Base-by-base conservation (phyloP, 2,113 vertebrate genomes). In the Platycercus adscitus region DNA sequence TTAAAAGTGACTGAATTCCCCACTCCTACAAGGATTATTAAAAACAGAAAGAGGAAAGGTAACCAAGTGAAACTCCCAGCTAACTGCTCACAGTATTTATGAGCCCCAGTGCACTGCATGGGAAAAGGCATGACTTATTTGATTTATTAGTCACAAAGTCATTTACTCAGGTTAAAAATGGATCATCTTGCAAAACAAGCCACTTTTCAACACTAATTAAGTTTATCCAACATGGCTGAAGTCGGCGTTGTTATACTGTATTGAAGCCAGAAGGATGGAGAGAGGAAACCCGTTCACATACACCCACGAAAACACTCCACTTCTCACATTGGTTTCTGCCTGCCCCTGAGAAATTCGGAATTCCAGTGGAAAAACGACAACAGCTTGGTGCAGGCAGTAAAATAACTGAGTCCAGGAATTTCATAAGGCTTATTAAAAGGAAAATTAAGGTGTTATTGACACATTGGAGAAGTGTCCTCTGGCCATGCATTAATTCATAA, bases 51-150 rank as follows among this genome's bases (percentile, higher is more conserved):
- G 96, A 88, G 81, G 92, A 96, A 97, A 98, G 93, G 92, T 96
- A 98, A 98, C 97, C 94, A 96, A 96, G 96, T 94, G 95, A 98
- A 98, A 97, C 95, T 78, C 63, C 80, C 92, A 71, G 81, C 44
- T 68, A 91, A 89, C 91, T 63, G 95, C 90, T 71, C 53, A 7
- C 53, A 33, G 92, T 93, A 91, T 97, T 98, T 97, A 97, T 88
- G 33, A 95, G 88, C 71, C 90, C n/a, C 37, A 44, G 79, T n/a
- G 43, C 39, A 95, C 60, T 35, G 64, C 89, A 71, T 10, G 71
- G 93, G 88, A 96, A 95, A 95, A 98, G 26, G 20, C 69, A 88
- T 68, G 82, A 97, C 91, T 95, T 47, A 71, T 96, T 97, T 97
- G 90, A 98, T 98, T 97, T 97, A 98, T 95, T 96, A 97, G 83